Conservation (phyloP, 1,140 invertebrate species). For the Heliothis virescens region DNA sequence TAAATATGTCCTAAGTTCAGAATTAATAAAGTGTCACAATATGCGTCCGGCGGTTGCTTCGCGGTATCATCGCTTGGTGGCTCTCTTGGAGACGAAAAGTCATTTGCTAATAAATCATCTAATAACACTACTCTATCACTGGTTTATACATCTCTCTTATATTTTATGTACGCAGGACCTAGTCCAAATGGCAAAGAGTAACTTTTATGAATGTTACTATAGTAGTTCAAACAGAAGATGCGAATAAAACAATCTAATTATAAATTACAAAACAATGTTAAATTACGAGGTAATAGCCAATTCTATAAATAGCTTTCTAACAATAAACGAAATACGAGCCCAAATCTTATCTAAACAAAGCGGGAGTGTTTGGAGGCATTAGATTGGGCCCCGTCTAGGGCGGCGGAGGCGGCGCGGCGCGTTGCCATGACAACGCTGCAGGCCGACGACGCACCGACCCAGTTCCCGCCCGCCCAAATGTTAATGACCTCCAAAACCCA, state of each 20-base stretch:
- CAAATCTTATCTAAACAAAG: constrained; percentile 52
- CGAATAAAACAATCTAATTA: neutral
- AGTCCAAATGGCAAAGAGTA: too few relatives aligned
- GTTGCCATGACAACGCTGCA: constrained; percentile 78
- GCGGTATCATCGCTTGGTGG: neutral
- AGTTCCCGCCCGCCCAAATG: constrained; percentile 82
- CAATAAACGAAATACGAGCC: constrained; percentile 9
- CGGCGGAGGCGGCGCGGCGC: constrained; percentile 69
- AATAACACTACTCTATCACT: neutral
- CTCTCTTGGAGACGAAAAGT: constrained; percentile 7
- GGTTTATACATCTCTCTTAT: too few relatives aligned
- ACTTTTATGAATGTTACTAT: neutral
- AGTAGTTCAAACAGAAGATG: neutral
- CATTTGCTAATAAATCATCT: neutral
- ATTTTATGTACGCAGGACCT: too few relatives aligned
- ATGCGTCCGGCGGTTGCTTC: constrained; percentile 36
- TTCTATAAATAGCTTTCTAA: constrained; percentile 28
- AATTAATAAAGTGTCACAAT: neutral
- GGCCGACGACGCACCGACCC: constrained; percentile 75
- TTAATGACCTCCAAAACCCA: constrained; percentile 86
- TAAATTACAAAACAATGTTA: neutral
- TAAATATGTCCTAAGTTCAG: neutral
- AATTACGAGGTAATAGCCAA: neutral
- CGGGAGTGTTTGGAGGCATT: constrained; percentile 39
- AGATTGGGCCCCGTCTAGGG: constrained; percentile 62